Conservation (phyloP, 2,113 vertebrate genomes). For the Corynorhinus townsendii region DNA sequence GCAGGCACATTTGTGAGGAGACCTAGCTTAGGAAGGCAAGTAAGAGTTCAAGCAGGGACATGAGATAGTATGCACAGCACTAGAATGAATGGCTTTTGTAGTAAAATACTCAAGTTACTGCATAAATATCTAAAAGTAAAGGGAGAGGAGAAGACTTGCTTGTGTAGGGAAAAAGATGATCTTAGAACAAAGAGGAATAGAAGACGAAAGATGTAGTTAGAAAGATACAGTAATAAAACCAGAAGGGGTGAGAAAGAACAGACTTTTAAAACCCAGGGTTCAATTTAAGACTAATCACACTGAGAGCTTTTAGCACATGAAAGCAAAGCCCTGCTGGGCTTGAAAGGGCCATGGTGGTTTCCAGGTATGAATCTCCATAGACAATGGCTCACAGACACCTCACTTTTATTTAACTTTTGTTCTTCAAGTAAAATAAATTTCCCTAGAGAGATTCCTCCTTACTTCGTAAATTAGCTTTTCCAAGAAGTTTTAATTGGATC, state of each 20-base stretch:
- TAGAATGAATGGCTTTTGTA: neutral
- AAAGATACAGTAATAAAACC: neutral
- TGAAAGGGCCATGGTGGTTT: neutral
- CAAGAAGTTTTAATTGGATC: conserved; percentile 45
- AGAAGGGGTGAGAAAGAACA: neutral
- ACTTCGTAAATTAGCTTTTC: conserved; percentile 35
- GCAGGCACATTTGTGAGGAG: neutral
- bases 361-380: conserved; percentile 27
- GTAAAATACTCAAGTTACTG: neutral
- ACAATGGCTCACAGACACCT: neutral
- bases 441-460: neutral
- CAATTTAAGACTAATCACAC: neutral
- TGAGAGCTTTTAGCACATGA: neutral
- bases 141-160: neutral
- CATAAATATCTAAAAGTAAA: neutral
- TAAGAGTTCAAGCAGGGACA: neutral
- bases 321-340: conserved; percentile 1
- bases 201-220: neutral
- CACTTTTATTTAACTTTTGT: conserved; percentile 30
- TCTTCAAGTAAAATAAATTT: conserved; percentile 47
- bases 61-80: neutral
- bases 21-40: neutral
- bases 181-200: neutral
- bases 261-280: neutral
- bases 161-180: neutral